phyloP scores from a whole-genome alignment of 2,888 invertebrate genomes.

The Rhamnusium bicolor region DNA sequence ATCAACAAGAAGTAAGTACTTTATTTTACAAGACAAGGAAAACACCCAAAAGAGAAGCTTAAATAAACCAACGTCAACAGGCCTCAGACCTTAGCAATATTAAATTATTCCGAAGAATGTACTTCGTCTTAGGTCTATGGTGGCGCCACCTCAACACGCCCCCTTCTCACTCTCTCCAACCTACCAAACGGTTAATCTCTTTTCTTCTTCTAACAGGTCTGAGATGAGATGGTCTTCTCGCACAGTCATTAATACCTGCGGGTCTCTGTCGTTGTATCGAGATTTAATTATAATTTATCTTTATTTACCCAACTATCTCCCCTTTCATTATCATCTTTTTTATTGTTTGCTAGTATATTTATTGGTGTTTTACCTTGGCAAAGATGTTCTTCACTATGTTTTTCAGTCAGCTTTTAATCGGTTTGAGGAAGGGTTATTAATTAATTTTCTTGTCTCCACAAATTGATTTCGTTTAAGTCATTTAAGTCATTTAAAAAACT shows the following conservation, averaged over 20 bases:
- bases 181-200: constrained; percentile 34
- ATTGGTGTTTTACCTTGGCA: neutral
- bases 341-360: constrained; percentile 40
- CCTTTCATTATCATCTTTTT: constrained; percentile 51
- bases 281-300: constrained; percentile 64
- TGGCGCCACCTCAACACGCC: constrained; percentile 67
- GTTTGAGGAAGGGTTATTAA: neutral
- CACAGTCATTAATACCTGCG: constrained; percentile 43
- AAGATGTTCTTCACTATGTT: neutral
- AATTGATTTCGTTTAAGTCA: too few relatives aligned
- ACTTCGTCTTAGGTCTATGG: constrained; percentile 41
- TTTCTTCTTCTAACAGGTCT: constrained; percentile 38
- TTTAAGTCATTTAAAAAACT: too few relatives aligned
- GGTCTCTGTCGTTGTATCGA: constrained; percentile 31
- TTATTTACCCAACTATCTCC: constrained; percentile 51
- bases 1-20: too few relatives aligned
- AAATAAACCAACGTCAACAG: too few relatives aligned
- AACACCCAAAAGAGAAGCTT: too few relatives aligned
- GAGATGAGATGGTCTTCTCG: constrained; percentile 28
- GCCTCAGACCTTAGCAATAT: constrained; percentile 46
- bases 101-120: constrained; percentile 48
- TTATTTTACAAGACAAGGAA: too few relatives aligned
- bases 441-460: neutral
- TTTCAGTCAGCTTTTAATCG: neutral
- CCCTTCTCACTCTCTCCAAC: constrained; percentile 53